Conservation (phyloP, 2,113 vertebrate genomes). For the Dicrurus megarhynchus region DNA sequence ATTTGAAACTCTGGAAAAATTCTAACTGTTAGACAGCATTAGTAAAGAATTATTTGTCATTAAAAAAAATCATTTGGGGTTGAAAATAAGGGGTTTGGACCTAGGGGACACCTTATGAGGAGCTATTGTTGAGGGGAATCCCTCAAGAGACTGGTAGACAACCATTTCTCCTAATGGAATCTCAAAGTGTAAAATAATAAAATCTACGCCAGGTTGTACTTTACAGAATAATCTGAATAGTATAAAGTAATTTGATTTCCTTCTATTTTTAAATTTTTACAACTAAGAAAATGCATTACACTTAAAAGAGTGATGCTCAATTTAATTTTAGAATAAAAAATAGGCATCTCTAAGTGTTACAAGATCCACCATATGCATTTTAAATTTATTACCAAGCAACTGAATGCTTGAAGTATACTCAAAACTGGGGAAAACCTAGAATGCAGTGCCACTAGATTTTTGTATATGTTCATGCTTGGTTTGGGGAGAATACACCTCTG, state of each 20-base stretch:
- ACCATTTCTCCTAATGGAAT: not conserved
- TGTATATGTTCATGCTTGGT: not conserved
- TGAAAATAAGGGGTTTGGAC: not conserved
- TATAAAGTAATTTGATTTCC: not conserved
- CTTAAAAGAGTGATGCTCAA: not conserved
- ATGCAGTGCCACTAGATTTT: not conserved
- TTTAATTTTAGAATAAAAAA: not conserved
- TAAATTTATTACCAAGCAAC: not conserved
- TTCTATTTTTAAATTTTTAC: not conserved
- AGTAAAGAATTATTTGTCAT: not conserved
- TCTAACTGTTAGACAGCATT: not conserved
- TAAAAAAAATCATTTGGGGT: not conserved
- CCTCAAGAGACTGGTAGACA: not conserved
- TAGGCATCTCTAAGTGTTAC: not conserved
- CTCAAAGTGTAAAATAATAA: not conserved
- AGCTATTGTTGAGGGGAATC: not conserved
- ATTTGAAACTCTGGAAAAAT: not conserved
- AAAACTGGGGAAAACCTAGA: not conserved
- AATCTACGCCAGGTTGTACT: not conserved
- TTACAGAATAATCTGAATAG: not conserved
- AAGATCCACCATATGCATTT: not conserved
- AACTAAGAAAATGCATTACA: not conserved
- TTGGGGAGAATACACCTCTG: not conserved
- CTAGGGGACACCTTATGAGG: not conserved
- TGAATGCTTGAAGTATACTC: not conserved